A percentile compares a stretch with the other conserved stretches of the same genome.
Conservation (phyloP, 2,113 vertebrate species). For the Serilophus lunatus region DNA sequence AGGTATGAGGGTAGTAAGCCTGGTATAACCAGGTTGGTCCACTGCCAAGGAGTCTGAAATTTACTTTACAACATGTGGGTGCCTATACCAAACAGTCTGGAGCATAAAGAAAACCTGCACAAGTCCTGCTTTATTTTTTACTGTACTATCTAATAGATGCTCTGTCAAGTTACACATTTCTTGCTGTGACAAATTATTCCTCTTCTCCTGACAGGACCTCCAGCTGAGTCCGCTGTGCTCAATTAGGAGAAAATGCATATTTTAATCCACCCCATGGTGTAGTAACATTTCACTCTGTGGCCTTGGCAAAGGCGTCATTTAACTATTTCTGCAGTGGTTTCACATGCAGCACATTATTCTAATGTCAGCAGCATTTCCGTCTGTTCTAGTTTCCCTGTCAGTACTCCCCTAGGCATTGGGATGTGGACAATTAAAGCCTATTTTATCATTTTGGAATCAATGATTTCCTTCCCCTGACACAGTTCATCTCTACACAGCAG, state of each 20-base stretch:
- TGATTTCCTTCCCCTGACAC: constrained; percentile 21
- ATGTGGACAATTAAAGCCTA: constrained; percentile 69
- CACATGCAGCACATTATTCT: constrained; percentile 43
- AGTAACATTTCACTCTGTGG: constrained; percentile 74
- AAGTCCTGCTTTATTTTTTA: constrained; percentile 40
- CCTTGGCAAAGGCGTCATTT: constrained; percentile 76
- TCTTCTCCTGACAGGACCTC: constrained; percentile 75
- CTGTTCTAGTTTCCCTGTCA: constrained; percentile 50
- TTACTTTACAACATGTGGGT: not conserved
- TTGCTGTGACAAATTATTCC: constrained; percentile 78
- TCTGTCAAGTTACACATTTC: constrained; percentile 59
- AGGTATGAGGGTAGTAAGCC: not conserved
- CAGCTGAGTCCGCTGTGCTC: constrained; percentile 76
- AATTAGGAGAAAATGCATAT: constrained; percentile 81
- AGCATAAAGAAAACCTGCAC: constrained; percentile 29
- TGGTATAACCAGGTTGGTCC: not conserved
- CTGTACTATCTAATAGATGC: constrained; percentile 62
- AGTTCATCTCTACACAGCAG: not conserved
- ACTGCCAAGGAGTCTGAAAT: not conserved
- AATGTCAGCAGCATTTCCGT: constrained; percentile 62
- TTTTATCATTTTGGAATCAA: constrained; percentile 63
- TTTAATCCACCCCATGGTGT: constrained; percentile 78
- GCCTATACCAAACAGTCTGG: not conserved
- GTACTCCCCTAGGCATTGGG: constrained; percentile 61
- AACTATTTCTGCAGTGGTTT: constrained; percentile 70